Conservation (phyloP, 2,888 invertebrate genomes). For the Coenonympha glycerion region DNA sequence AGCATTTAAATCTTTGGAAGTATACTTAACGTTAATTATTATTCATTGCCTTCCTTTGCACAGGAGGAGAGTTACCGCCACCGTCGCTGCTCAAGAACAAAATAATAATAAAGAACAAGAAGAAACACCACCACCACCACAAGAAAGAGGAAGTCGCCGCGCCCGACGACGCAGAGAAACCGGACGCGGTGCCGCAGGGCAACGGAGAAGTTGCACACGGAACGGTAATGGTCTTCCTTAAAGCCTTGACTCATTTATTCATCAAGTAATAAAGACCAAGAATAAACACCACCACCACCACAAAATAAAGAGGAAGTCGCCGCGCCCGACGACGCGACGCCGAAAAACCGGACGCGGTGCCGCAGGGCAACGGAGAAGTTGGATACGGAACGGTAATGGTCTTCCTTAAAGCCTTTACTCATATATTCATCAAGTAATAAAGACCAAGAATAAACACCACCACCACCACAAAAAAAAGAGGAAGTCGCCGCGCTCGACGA, state of each 20-base stretch:
- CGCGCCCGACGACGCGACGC: conserved; percentile 56
- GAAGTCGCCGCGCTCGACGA: conserved; percentile 58
- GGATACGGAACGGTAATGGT: conserved; percentile 48
- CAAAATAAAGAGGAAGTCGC: conserved; percentile 66
- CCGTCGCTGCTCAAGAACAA: conserved; percentile 89
- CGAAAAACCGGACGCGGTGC: conserved; percentile 42
- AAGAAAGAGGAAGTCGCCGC: conserved; percentile 63
- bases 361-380: conserved; percentile 69
- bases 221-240: no score
- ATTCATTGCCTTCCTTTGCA: no score
- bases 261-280: conserved; percentile 98
- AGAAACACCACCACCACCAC: conserved; percentile 91
- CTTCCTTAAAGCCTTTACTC: no score
- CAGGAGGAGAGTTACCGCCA: conserved; percentile 88
- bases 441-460: conserved; percentile 96
- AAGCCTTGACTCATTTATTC: no score
- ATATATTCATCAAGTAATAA: no score
- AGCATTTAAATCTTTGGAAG: no score
- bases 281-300: conserved; percentile 92
- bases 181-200: conserved; percentile 50
- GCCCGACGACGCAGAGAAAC: conserved; percentile 51
- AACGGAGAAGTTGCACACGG: conserved; percentile 66
- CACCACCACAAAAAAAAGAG: conserved; percentile 81
- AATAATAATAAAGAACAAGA: conserved; percentile 98
- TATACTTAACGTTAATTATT: no score